Conservation (phyloP, 2,888 invertebrate genomes). For the Ophraella communa region DNA sequence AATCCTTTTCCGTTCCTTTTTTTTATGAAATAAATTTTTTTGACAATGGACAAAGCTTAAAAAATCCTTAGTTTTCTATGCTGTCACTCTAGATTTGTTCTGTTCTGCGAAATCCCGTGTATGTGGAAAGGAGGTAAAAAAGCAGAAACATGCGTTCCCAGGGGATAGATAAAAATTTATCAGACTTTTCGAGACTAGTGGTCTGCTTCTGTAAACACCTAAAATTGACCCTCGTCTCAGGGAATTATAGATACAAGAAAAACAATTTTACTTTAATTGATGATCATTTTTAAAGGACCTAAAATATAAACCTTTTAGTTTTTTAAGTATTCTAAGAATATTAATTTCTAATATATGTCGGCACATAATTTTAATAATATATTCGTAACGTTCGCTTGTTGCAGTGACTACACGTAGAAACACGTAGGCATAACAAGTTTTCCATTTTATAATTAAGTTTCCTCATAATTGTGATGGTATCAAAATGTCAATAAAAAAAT, state of each 20-base stretch:
- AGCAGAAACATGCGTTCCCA: conserved; percentile 44
- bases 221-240: conserved; percentile 26
- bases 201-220: conserved; percentile 24
- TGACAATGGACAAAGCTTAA: conserved; percentile 38
- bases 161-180: conserved; percentile 50
- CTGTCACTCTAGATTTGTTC: conserved; percentile 44
- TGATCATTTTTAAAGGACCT: not conserved
- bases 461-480: too few species aligned
- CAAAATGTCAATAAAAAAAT: too few species aligned
- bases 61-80: conserved; percentile 39
- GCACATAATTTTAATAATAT: too few species aligned
- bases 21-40: conserved; percentile 1
- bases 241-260: not conserved
- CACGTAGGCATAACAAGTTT: too few species aligned
- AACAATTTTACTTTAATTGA: not conserved
- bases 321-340: too few species aligned
- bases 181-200: conserved; percentile 34
- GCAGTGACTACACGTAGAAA: too few species aligned
- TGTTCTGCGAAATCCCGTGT: conserved; percentile 34
- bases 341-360: too few species aligned
- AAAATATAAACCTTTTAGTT: too few species aligned
- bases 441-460: too few species aligned
- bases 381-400: too few species aligned
- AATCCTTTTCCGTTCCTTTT: not conserved
- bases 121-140: conserved; percentile 43